phyloP scores from a whole-genome alignment of 2,797 vertebrate species.

The Megaceryle alcyon region DNA sequence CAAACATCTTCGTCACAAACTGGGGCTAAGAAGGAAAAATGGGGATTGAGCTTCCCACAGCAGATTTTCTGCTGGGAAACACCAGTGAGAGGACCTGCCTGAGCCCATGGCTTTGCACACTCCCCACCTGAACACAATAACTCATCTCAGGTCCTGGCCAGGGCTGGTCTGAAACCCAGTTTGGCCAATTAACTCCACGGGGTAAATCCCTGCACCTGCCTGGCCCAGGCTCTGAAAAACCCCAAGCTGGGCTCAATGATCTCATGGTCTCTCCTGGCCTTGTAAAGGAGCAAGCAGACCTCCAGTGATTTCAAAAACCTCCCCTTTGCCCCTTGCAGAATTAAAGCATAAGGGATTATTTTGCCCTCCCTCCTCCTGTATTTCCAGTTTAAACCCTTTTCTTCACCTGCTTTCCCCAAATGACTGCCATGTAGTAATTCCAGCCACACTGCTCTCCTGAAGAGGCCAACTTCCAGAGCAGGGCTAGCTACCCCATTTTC shows the following conservation, averaged over 20 bases:
- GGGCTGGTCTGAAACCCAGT: not conserved
- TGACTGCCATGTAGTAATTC: not conserved
- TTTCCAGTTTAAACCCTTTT: not conserved
- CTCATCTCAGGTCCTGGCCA: not conserved
- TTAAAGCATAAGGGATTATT: not conserved
- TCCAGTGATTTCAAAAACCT: not conserved
- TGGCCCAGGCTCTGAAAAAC: not conserved
- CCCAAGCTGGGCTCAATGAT: rapidly evolving
- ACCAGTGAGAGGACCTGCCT: not conserved
- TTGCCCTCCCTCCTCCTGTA: not conserved
- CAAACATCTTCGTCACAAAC: not conserved
- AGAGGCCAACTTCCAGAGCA: not conserved
- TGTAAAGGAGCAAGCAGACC: not conserved
- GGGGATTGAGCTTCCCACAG: not conserved
- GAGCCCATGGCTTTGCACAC: rapidly evolving
- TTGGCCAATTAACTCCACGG: not conserved
- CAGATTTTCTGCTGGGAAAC: not conserved
- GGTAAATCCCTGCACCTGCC: not conserved
- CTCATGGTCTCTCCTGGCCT: not conserved
- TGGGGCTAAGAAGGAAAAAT: not conserved
- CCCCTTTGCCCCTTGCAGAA: not conserved
- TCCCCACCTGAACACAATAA: not conserved
- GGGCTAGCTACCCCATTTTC: not conserved
- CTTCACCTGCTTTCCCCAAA: not conserved
- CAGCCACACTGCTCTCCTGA: not conserved